Evolutionary conservation across 2,797 vertebrate species (phyloP).

Genomic region (Neomorphus geoffroyi): DNA sequence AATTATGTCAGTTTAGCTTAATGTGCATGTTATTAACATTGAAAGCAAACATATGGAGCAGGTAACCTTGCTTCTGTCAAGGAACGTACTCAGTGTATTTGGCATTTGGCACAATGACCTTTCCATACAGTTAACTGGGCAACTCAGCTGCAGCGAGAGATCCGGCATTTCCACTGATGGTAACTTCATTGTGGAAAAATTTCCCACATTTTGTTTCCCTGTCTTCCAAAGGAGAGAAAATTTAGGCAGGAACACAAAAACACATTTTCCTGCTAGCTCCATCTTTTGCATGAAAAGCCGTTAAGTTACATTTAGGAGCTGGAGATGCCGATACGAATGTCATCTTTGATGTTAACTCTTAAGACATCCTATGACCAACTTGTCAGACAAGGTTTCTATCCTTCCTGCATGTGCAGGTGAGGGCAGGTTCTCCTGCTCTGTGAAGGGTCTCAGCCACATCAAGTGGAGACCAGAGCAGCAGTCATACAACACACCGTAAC

Average conservation of each 20-base stretch:
- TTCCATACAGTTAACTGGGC: background rate
- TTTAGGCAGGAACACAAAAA: background rate
- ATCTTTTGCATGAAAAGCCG: background rate
- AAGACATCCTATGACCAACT: background rate
- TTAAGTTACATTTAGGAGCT: background rate
- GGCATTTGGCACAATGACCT: background rate
- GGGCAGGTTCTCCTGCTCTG: background rate
- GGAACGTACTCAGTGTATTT: background rate
- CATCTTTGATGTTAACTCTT: background rate
- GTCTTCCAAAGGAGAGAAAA: background rate
- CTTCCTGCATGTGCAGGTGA: constrained; percentile 35
- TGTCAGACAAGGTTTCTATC: constrained; percentile 9
- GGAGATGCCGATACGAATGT: background rate
- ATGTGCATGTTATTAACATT: constrained; percentile 59
- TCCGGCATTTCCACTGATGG: background rate
- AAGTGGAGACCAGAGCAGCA: background rate
- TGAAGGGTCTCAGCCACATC: background rate
- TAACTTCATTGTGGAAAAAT: background rate
- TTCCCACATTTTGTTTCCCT: background rate
- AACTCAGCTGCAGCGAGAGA: background rate
- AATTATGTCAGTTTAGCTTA: constrained; percentile 73
- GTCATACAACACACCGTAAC: background rate
- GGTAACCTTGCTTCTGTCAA: constrained; percentile 57
- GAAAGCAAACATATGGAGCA: constrained; percentile 72
- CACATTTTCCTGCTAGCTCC: background rate